Evolutionary conservation across 2,888 invertebrate species (phyloP).

Genomic region (Tetranychus truncatus): DNA sequence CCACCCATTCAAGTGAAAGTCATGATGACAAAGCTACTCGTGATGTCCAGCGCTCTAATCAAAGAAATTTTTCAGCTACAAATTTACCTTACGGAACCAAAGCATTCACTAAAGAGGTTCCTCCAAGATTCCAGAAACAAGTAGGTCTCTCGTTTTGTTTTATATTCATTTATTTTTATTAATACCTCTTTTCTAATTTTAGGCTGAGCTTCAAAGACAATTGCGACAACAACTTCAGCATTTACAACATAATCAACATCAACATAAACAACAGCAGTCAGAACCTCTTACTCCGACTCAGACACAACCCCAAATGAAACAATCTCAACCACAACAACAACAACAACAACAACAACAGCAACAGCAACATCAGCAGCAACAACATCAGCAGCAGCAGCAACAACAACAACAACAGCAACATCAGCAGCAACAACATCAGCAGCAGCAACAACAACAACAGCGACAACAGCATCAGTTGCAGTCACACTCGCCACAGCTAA

Average conservation of each 20-base stretch:
- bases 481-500: conserved; percentile 12
- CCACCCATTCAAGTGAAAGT: conserved; percentile 31
- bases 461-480: conserved; percentile 7
- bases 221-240: conserved; percentile 31
- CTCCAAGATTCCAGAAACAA: conserved; percentile 54
- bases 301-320: neutral
- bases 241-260: conserved; percentile 25
- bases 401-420: conserved; percentile 29
- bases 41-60: conserved; percentile 19
- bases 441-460: neutral
- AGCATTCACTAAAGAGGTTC: conserved; percentile 60
- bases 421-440: conserved; percentile 23
- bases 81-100: conserved; percentile 32
- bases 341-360: neutral
- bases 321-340: conserved; percentile 14
- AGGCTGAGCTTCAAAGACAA: conserved; percentile 37
- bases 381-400: conserved; percentile 28
- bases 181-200: conserved; percentile 29
- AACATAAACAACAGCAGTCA: neutral
- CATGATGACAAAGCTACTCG: conserved; percentile 29
- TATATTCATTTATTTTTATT: neutral
- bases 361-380: conserved; percentile 20
- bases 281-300: neutral
- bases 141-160: neutral
- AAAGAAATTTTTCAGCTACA: neutral